Percentiles rank a stretch among this genome's conserved stretches.
These are phyloP conservation scores for Nicator chloris DNA, from an alignment of 2,113 vertebrate genomes.

Conservation along the genomic window DNA sequence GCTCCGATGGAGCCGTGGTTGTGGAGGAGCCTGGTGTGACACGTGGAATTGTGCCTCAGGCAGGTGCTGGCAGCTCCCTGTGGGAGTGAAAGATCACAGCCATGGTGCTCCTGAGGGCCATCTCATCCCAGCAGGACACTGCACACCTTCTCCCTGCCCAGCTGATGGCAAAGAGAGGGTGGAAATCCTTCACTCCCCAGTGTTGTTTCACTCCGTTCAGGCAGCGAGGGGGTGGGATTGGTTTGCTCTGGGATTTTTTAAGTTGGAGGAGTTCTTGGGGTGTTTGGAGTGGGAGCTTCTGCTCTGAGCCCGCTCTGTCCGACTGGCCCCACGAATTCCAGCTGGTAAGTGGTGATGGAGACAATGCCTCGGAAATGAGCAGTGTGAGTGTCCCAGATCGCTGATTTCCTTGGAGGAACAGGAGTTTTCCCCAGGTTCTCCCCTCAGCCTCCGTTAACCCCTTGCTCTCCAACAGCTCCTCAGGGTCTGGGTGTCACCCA, in stretches of 20 bases:
- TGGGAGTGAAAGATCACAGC: neutral
- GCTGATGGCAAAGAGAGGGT: neutral
- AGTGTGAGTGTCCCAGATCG: neutral
- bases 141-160: neutral
- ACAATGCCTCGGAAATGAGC: neutral
- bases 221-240: neutral
- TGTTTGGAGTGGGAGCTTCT: neutral
- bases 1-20: accelerated
- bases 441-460: neutral
- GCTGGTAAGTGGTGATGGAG: neutral
- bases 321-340: neutral
- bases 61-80: neutral
- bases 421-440: neutral
- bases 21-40: neutral
- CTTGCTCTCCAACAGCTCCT: neutral
- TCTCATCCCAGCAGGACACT: neutral
- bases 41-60: accelerated
- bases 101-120: neutral
- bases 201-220: neutral
- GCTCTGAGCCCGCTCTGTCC: neutral
- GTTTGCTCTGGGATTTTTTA: neutral
- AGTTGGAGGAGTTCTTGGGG: neutral
- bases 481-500: neutral
- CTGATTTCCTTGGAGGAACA: neutral
- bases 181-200: neutral